Base-by-base conservation (phyloP, 2,113 vertebrate species). In the Chloroceryle aenea region DNA sequence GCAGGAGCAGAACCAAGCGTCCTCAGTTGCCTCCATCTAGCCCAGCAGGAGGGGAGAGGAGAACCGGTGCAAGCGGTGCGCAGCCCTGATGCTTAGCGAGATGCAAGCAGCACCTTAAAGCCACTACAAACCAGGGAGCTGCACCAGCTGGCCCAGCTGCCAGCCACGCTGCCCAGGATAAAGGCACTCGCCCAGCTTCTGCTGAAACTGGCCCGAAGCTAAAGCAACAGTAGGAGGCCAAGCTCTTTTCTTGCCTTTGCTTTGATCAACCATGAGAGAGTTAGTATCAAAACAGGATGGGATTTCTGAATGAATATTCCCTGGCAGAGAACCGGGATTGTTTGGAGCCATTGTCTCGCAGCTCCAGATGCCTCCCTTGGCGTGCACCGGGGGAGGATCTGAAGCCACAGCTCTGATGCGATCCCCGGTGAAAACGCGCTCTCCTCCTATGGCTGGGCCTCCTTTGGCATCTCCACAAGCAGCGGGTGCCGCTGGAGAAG, bases 161-260 rank as follows among this genome's bases (percentile, higher is more conserved):
- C 67, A 76, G 94, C 91, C 93, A 86, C 56, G 21, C 93, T 93
- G 93, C 79, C 87, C 69, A 30, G 80, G 29, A 83, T 25, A 4
- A 84, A 90, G 86, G 82, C 85, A n/a, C 84, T 95, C 5, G 9
- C 80, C 80, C 75, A 75, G 82, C 93, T 85, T 50, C 91, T 83
- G 82, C 88, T 93, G 96, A 93, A 96, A 96, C 89, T 79, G 91
- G 96, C 96, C 96, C 7, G 9, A 32, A 96, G 96, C 91, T 64
- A 95, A 17, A 38, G 91, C 93, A 96, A 23, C 94, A 68, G 82
- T 47, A 73, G 94, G 93, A 95, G 83, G 89, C 83, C 53, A 58
- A 72, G 78, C 87, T 82, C 81, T 25, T 81, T 84, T 83, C 89
- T 81, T 77, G 89, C 78, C 21, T 90, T 6, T 2, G 36, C 95